Evolutionary conservation across 2,888 invertebrate species (phyloP).

Genomic region (Epinotia demarniana): DNA sequence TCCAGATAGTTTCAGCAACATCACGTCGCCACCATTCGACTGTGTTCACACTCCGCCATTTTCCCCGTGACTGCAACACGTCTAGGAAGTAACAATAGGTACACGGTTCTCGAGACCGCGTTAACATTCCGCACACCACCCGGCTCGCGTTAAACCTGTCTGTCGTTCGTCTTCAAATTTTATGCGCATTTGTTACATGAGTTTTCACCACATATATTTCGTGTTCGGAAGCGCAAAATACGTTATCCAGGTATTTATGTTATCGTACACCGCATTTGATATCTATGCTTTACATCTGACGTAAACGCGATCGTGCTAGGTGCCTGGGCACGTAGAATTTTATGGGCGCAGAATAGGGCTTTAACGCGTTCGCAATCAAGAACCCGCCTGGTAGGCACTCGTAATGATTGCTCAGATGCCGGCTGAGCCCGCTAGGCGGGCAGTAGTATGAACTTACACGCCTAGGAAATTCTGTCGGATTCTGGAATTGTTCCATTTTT

Average conservation of each 20-base stretch:
- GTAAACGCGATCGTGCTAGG: too few species aligned
- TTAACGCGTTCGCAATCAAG: too few species aligned
- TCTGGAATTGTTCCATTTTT: too few species aligned
- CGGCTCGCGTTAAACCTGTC: background rate
- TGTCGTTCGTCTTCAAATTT: constrained; percentile 13
- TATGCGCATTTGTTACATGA: constrained; percentile 25
- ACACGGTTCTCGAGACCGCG: background rate
- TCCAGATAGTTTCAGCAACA: too few species aligned
- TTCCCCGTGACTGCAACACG: background rate
- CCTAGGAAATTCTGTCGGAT: too few species aligned
- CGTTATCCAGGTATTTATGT: constrained; percentile 5
- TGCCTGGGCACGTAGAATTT: too few species aligned
- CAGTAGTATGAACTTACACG: too few species aligned
- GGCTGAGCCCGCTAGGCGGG: too few species aligned
- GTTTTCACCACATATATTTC: constrained; percentile 15
- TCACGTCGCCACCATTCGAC: too few species aligned
- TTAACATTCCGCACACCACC: background rate
- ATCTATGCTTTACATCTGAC: background rate
- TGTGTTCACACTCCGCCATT: background rate
- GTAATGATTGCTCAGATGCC: too few species aligned
- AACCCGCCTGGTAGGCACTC: too few species aligned
- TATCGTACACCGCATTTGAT: background rate
- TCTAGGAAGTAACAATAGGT: background rate
- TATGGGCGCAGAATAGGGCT: too few species aligned
- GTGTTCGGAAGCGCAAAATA: constrained; percentile 14